Conservation (phyloP, 2,797 vertebrate species). For the Meda fulgida region DNA sequence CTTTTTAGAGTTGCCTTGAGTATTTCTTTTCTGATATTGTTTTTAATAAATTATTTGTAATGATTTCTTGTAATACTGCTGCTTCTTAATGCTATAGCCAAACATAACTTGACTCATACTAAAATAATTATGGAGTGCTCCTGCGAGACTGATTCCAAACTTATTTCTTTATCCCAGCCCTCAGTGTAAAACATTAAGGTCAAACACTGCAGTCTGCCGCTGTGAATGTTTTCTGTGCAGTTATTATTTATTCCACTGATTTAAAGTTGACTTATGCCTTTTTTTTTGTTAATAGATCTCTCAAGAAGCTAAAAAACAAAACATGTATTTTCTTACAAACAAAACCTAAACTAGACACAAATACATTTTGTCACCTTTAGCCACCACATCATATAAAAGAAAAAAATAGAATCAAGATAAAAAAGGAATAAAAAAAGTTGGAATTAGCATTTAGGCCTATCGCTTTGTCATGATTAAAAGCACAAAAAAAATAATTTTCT, state of each 20-base stretch:
- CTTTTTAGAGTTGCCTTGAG: not conserved
- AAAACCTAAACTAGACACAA: not conserved
- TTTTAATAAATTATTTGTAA: not conserved
- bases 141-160: not conserved
- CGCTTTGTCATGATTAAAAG: not conserved
- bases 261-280: not conserved
- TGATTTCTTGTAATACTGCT: not conserved
- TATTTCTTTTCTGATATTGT: not conserved
- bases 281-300: not conserved
- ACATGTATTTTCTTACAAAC: not conserved
- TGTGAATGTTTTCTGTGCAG: not conserved
- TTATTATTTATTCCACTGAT: not conserved
- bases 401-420: not conserved
- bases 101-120: not conserved
- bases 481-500: too few relatives aligned
- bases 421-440: too few relatives aligned
- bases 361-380: not conserved
- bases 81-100: not conserved
- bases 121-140: not conserved
- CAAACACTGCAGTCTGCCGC: slow-evolving; percentile 2
- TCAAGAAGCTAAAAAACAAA: not conserved
- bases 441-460: not conserved
- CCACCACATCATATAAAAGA: not conserved
- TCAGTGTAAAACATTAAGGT: slow-evolving; percentile 2
- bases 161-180: not conserved